Evolutionary conservation across 2,113 vertebrate genomes (phyloP).

Genomic region (Chrysochloris asiatica): DNA sequence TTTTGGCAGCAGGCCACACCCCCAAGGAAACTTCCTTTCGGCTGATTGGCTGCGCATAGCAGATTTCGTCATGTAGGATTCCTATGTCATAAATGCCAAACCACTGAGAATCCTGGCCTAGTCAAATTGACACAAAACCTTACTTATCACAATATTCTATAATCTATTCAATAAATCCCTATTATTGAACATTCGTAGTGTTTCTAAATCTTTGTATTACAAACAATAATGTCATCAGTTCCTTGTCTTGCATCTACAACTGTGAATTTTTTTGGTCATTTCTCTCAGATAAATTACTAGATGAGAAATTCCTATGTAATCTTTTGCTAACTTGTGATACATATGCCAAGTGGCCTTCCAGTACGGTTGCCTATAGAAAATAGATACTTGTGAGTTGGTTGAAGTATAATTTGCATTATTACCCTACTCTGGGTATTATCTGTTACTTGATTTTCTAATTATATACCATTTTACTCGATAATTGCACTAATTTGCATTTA

Average conservation of each 20-base stretch:
- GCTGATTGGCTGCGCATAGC: too few relatives aligned
- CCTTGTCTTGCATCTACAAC: background rate
- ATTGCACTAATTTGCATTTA: conserved; percentile 22
- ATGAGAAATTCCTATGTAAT: background rate
- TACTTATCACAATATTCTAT: too few relatives aligned
- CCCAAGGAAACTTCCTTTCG: too few relatives aligned
- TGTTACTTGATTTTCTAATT: conserved; percentile 26
- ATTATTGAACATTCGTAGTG: background rate
- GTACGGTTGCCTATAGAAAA: background rate
- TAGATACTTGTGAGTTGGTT: too few relatives aligned
- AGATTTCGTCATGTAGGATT: too few relatives aligned
- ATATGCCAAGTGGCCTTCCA: background rate
- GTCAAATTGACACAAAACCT: too few relatives aligned
- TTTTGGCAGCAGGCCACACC: too few relatives aligned
- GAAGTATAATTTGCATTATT: background rate
- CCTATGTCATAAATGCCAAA: too few relatives aligned
- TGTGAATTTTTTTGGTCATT: background rate
- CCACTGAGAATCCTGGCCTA: too few relatives aligned
- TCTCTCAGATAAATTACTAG: conserved; percentile 1
- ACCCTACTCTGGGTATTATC: background rate
- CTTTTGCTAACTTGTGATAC: background rate
- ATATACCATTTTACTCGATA: background rate
- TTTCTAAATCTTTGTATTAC: background rate
- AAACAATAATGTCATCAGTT: background rate
- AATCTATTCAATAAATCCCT: background rate